These are phyloP conservation scores for Sinocyclocheilus grahami DNA, from an alignment of 2,113 vertebrate species.

Conservation along the genomic window DNA sequence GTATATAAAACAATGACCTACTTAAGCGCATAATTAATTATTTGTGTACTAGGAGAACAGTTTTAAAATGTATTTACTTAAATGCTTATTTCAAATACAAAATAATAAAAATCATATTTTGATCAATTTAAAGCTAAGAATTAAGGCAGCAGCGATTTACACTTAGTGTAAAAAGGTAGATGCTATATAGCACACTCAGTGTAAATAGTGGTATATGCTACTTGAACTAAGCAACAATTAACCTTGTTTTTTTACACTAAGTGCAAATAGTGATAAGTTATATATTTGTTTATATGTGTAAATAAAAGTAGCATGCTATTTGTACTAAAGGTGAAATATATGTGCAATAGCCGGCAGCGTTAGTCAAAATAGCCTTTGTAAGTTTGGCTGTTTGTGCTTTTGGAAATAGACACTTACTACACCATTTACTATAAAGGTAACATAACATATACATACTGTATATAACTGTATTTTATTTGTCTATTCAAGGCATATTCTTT, in stretches of 20 bases:
- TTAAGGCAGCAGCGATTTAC: not conserved
- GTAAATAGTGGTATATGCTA: not conserved
- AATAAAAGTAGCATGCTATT: not conserved
- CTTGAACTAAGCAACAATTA: not conserved
- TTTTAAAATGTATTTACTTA: too few relatives aligned
- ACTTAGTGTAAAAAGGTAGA: not conserved
- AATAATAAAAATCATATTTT: not conserved
- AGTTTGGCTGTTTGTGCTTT: not conserved
- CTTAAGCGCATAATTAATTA: not conserved
- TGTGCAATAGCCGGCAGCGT: not conserved
- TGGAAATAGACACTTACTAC: too few relatives aligned
- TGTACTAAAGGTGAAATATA: not conserved
- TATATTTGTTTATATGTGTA: not conserved
- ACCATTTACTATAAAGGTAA: too few relatives aligned
- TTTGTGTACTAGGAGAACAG: not conserved
- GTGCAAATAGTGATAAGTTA: not conserved
- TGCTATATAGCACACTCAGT: too few relatives aligned
- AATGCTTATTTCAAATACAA: not conserved
- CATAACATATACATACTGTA: not conserved
- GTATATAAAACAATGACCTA: conserved; percentile 12
- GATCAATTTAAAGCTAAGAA: not conserved
- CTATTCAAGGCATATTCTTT: not conserved
- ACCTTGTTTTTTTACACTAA: not conserved
- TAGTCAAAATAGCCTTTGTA: not conserved
- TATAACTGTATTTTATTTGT: not conserved